Conservation (phyloP, 2,113 vertebrate genomes). For the Sebastes fasciatus region DNA sequence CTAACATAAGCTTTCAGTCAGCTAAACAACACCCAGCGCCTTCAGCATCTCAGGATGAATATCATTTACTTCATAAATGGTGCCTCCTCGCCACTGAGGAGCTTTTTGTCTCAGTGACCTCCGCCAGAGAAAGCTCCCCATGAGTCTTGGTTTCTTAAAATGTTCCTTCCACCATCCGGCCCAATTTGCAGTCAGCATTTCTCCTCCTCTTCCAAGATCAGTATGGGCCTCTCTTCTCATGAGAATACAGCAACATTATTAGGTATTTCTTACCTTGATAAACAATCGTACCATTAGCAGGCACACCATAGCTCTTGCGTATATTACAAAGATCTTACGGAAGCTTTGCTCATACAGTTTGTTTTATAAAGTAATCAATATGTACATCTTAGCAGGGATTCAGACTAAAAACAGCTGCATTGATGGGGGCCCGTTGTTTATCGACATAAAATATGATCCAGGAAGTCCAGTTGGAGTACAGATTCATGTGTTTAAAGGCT, state of each 20-base stretch:
- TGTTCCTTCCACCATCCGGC: neutral
- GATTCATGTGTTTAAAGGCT: neutral
- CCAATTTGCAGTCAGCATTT: neutral
- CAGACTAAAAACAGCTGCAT: neutral
- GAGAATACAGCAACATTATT: neutral
- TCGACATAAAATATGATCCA: neutral
- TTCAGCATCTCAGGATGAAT: neutral
- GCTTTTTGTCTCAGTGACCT: neutral
- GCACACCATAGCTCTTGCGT: neutral
- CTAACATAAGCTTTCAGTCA: no score
- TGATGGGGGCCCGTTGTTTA: neutral
- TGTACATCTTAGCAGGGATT: neutral
- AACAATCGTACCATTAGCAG: neutral
- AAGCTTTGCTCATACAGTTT: neutral
- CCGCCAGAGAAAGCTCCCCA: neutral
- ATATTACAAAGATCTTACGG: neutral
- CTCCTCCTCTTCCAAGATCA: neutral
- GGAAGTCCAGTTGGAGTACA: neutral
- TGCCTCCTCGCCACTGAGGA: no score
- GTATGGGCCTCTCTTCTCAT: neutral
- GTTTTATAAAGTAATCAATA: neutral
- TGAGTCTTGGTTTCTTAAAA: neutral
- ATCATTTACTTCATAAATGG: neutral
- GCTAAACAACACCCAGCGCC: neutral
- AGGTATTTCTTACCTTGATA: neutral